Percentiles rank a stretch among this genome's conserved stretches.
phyloP scores from a whole-genome alignment of 2,113 vertebrate genomes.

The Sceloporus tristichus region DNA sequence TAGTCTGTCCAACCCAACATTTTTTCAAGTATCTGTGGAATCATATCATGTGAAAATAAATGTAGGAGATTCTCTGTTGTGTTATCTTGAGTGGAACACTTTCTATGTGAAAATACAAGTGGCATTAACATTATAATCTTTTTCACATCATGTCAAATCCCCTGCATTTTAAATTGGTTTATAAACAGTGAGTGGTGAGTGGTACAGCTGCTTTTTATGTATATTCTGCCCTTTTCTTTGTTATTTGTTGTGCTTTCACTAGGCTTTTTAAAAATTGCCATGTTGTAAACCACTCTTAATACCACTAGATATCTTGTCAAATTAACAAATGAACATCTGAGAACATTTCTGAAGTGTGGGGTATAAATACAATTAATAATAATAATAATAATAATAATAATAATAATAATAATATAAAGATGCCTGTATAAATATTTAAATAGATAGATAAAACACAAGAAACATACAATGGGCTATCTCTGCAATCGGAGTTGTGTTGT shows the following conservation, averaged over 20 bases:
- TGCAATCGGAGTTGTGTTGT: background rate
- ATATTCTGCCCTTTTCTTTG: background rate
- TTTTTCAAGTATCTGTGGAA: too few relatives aligned
- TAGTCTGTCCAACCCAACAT: background rate
- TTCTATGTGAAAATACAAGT: too few relatives aligned
- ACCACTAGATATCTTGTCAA: too few relatives aligned
- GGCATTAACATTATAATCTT: too few relatives aligned
- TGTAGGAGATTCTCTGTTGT: too few relatives aligned
- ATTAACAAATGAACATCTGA: too few relatives aligned
- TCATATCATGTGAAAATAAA: too few relatives aligned
- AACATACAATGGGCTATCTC: background rate
- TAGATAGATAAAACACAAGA: background rate
- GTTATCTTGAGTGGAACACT: too few relatives aligned
- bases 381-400: too few relatives aligned
- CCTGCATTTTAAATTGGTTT: background rate
- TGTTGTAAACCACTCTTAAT: background rate
- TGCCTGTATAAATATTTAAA: background rate
- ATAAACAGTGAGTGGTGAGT: background rate
- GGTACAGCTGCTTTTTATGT: background rate
- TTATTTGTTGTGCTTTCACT: background rate
- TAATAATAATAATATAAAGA: background rate
- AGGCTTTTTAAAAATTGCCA: background rate
- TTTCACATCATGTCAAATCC: background rate
- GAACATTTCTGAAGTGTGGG: too few relatives aligned
- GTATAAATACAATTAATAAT: too few relatives aligned